Evolutionary conservation across 2,797 vertebrate genomes (phyloP).

Genomic region (Chiroxiphia lanceolata): DNA sequence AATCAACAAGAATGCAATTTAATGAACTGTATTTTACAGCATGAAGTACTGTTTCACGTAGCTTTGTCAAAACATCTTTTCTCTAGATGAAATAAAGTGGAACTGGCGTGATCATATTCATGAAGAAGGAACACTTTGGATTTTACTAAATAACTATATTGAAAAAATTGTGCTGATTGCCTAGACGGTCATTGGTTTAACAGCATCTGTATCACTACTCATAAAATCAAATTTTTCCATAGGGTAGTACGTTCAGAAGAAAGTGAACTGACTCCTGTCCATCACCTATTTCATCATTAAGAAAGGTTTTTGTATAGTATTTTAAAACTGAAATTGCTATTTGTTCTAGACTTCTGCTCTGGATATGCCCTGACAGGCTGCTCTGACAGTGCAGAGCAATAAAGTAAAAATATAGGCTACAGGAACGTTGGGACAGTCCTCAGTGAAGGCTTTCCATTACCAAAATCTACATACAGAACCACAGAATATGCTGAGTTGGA

Average conservation of each 20-base stretch:
- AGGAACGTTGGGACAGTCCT: background rate
- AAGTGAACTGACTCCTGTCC: background rate
- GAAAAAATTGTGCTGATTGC: background rate
- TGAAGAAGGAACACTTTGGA: background rate
- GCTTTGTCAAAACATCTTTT: background rate
- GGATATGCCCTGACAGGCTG: background rate
- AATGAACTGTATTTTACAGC: background rate
- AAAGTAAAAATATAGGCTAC: background rate
- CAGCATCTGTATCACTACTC: background rate
- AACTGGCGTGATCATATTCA: background rate
- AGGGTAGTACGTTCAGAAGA: background rate
- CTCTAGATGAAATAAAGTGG: background rate
- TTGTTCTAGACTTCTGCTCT: background rate
- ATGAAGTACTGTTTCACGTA: background rate
- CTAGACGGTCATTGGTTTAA: background rate
- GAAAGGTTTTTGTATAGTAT: background rate
- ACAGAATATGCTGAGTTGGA: background rate
- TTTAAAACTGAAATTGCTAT: conserved; percentile 2
- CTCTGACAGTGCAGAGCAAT: background rate
- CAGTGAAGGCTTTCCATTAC: background rate
- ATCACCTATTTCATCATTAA: background rate
- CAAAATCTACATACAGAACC: background rate
- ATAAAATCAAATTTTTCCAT: background rate
- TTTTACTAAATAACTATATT: background rate
- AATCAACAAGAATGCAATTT: background rate